Conservation (phyloP, 2,888 invertebrate species). For the Noctua janthe region DNA sequence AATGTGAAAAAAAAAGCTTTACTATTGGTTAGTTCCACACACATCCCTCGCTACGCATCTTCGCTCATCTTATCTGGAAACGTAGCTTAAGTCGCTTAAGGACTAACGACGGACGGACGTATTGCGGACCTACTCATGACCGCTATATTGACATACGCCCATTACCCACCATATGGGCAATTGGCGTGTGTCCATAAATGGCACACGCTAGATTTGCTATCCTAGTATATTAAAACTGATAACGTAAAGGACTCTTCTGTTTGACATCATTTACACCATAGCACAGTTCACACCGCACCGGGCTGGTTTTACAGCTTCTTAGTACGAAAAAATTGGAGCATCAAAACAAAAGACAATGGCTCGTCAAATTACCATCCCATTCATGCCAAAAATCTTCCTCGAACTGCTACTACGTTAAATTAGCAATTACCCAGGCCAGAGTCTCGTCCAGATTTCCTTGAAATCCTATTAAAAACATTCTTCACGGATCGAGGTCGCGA, state of each 20-base stretch:
- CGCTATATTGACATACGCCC: too few species aligned
- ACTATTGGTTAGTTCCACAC: too few species aligned
- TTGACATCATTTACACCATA: background rate
- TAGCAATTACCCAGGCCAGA: constrained; percentile 32
- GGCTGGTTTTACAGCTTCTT: background rate
- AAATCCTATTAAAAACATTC: constrained; percentile 61
- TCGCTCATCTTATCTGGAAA: too few species aligned
- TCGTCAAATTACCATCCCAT: constrained; percentile 35
- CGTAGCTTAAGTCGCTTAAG: too few species aligned
- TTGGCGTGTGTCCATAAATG: background rate
- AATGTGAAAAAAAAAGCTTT: too few species aligned
- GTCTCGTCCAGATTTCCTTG: constrained; percentile 39
- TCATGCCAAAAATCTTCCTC: constrained; percentile 18
- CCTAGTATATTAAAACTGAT: background rate
- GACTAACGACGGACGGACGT: too few species aligned
- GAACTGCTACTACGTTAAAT: constrained; percentile 37
- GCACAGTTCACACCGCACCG: background rate
- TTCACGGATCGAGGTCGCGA: constrained; percentile 53
- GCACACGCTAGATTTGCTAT: background rate
- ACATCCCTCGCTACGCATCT: too few species aligned
- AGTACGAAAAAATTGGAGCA: constrained; percentile 1
- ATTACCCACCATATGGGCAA: background rate
- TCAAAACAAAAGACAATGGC: constrained; percentile 31
- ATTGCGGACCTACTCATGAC: too few species aligned
- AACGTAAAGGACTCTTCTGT: background rate